phyloP scores from a whole-genome alignment of 2,797 vertebrate species.

The Iguana delicatissima region DNA sequence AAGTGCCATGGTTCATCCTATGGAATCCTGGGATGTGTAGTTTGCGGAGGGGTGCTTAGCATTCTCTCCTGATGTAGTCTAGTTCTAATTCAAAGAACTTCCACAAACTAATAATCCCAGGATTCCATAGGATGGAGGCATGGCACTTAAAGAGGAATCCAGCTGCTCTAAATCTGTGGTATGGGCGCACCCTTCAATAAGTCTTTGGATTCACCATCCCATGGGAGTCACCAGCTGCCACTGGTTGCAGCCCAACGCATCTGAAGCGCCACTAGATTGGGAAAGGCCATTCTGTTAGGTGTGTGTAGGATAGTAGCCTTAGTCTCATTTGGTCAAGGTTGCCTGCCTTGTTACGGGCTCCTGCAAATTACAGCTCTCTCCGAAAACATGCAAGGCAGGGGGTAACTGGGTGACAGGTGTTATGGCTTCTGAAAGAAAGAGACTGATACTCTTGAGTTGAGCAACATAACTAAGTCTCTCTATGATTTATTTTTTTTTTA shows the following conservation, averaged over 20 bases:
- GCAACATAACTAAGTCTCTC: slow-evolving; percentile 19
- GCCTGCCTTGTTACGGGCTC: not conserved
- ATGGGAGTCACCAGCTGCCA: no score
- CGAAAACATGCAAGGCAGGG: not conserved
- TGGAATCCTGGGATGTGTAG: no score
- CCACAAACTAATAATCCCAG: no score
- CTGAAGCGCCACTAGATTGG: not conserved
- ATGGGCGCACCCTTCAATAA: no score
- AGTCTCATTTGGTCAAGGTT: not conserved
- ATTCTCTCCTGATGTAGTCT: no score
- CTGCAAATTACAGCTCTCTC: not conserved
- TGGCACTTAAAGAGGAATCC: no score
- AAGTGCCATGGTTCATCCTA: no score
- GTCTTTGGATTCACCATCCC: no score
- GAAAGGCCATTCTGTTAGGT: not conserved
- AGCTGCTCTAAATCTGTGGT: no score
- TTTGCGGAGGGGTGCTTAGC: no score
- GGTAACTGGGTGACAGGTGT: slow-evolving; percentile 3
- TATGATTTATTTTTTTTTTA: not conserved
- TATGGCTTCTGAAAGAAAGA: slow-evolving; percentile 8
- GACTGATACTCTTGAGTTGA: slow-evolving; percentile 24
- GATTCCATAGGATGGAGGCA: no score
- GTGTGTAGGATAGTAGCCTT: not conserved
- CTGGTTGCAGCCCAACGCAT: not conserved
- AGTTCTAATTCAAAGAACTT: no score